Percentiles rank a stretch among this genome's conserved stretches.
Evolutionary conservation across 2,797 vertebrate genomes (phyloP).

Genomic region (Squalus acanthias): DNA sequence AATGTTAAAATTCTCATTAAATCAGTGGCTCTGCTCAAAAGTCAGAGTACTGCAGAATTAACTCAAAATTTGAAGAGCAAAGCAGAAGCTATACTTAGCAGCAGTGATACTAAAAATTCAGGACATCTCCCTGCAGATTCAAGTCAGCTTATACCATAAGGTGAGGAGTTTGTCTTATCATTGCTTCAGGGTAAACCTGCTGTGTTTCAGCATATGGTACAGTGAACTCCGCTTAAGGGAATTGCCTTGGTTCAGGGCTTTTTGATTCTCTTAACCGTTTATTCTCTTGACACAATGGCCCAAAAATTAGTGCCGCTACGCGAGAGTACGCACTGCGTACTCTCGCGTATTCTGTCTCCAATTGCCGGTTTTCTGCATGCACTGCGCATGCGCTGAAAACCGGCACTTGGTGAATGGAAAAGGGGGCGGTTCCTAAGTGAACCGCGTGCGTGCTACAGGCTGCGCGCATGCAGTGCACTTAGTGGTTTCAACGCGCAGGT

Average conservation of each 20-base stretch:
- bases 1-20: not conserved
- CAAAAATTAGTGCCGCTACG: no score
- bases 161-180: not conserved
- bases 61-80: not conserved
- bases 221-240: not conserved
- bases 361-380: no score
- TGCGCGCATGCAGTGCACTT: no score
- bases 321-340: no score
- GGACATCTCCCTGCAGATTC: not conserved
- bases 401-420: no score
- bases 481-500: no score
- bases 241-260: not conserved
- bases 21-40: not conserved
- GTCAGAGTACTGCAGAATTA: not conserved
- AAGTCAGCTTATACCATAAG: constrained; percentile 18
- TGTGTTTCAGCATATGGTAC: constrained; percentile 11
- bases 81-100: not conserved
- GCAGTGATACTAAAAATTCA: not conserved
- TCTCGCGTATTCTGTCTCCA: no score
- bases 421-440: no score
- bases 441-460: no score
- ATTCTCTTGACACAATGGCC: not conserved
- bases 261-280: not conserved
- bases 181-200: not conserved
- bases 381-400: no score